A percentile compares a stretch with the other conserved stretches of the same genome.
These are phyloP conservation scores for Clarias batrachus DNA, from an alignment of 2,113 vertebrate species.

Conservation along the genomic window DNA sequence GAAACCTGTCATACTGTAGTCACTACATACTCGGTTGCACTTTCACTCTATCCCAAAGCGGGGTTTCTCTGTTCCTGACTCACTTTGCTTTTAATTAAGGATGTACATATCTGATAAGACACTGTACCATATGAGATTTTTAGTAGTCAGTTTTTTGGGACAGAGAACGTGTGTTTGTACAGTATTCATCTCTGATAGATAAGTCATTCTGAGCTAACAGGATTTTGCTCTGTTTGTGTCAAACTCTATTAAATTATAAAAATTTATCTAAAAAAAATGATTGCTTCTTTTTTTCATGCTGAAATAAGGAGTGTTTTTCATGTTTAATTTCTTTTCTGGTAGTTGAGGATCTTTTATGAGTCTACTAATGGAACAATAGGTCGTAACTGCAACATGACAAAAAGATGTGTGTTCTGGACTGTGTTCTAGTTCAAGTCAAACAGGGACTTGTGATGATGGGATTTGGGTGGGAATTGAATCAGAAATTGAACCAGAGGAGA, in stretches of 20 bases:
- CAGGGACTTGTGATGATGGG: no score
- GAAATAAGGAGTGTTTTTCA: background rate
- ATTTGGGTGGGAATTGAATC: no score
- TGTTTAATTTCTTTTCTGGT: background rate
- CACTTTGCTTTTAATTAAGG: background rate
- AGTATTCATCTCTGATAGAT: constrained; percentile 17
- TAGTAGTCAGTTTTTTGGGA: background rate
- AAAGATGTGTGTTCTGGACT: background rate
- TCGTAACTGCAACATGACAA: background rate
- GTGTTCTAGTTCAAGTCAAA: no score
- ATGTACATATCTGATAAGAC: background rate
- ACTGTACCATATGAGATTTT: constrained; percentile 11
- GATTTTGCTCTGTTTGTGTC: constrained; percentile 15
- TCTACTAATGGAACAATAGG: background rate
- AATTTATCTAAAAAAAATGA: background rate
- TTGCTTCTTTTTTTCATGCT: background rate
- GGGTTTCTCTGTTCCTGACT: background rate
- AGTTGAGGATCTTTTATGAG: no score
- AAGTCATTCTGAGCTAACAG: constrained; percentile 10
- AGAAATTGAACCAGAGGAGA: no score
- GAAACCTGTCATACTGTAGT: background rate
- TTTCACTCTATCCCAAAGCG: background rate
- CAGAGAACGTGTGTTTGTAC: background rate
- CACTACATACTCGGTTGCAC: constrained; percentile 9
- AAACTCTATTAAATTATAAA: constrained; percentile 41